Evolutionary conservation across 1,140 invertebrate genomes (phyloP).

Genomic region (Helicoverpa zea): DNA sequence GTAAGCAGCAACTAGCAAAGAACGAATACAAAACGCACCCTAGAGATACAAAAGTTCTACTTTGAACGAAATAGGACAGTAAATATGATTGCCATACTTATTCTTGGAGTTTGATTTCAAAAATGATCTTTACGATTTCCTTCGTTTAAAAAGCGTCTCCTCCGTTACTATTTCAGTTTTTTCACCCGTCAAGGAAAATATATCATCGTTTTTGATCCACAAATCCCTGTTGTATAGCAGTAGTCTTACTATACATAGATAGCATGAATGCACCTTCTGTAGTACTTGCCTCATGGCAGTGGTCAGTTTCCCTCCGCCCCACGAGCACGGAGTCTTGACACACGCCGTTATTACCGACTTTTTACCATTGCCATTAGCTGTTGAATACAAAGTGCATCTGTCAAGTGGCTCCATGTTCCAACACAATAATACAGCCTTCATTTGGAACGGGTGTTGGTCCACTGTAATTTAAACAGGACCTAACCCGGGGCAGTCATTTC

Average conservation of each 20-base stretch:
- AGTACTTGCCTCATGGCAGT: background rate
- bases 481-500: slow-evolving; percentile 51
- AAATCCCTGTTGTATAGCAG: too few species aligned
- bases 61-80: too few species aligned
- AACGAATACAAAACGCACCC: background rate
- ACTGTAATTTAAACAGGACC: slow-evolving; percentile 54
- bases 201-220: too few species aligned
- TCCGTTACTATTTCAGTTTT: too few species aligned
- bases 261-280: background rate
- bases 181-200: too few species aligned
- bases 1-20: background rate
- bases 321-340: background rate
- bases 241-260: too few species aligned
- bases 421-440: slow-evolving; percentile 48
- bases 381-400: slow-evolving; percentile 43
- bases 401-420: slow-evolving; percentile 17
- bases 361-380: slow-evolving; percentile 31
- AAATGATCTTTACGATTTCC: too few species aligned
- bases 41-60: too few species aligned
- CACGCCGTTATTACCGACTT: slow-evolving; percentile 22
- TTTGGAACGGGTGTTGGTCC: slow-evolving; percentile 27
- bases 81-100: too few species aligned
- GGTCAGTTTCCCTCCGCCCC: background rate
- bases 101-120: too few species aligned
- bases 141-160: too few species aligned